Evolutionary conservation across 2,888 invertebrate genomes (phyloP), one percentile per base, ranked within the genome.

Genomic region (Agapostemon virescens): DNA sequence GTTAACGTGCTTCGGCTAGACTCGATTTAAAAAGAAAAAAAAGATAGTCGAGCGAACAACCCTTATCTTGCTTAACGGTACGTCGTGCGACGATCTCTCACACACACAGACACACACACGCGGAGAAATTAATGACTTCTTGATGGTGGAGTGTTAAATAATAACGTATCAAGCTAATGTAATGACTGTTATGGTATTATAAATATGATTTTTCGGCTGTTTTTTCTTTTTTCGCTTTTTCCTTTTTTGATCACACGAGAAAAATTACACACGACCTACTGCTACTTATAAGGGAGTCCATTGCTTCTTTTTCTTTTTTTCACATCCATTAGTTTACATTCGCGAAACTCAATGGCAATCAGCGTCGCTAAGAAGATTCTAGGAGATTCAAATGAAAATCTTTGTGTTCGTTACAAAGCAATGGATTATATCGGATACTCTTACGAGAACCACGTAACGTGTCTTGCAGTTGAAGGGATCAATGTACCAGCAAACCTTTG

Each of bases 241-340:
- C 1, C 3, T 61, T 33, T 33, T 76, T 87, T 87, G 83, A 84
- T 88, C 86, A 84, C 82, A 86, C 85, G 81, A 89, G 84, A 89
- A 88, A 84, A 84, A 86, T 88, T 86, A 86, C 87, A 87, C 84
- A 87, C 84, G 82, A 83, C 83, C 80, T 85, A 84, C 78, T 63
- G 73, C 77, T 88, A 82, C 71, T 83, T 85, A 77, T 78, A 75
- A 64, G 73, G 81, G 78, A 85, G 66, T 72, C 71, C 77, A 83
- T 83, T 78, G 84, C 79, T 81, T 84, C 74, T 70, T 63, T 61
- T 42, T 68, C 68, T 75, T 68, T 73, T 66, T 77, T 79, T 26
- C 74, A 83, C 66, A 82, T 79, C 30, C 72, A 81, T 74, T 58
- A 49, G 74, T 81, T 79, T 82, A 82, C 81, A 73, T 74, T 79